Evolutionary conservation across 1,140 invertebrate species (phyloP), one percentile per base, ranked within the genome.

Genomic region (Colletes gigas): DNA sequence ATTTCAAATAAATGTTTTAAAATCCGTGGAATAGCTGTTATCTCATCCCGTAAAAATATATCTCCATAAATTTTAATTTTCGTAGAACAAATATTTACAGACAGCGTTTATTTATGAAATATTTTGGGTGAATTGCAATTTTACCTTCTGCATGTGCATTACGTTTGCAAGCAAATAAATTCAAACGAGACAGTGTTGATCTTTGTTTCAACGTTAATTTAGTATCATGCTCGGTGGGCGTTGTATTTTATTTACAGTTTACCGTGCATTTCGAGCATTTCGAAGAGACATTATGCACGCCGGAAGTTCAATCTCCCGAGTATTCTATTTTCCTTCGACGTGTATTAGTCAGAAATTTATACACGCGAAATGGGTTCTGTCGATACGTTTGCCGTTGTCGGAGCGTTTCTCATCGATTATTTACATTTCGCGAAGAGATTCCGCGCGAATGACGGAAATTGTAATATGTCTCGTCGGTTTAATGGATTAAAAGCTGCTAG

Each of bases 291-390:
- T 69, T 77, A 77, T 69, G 66, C 65, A 60, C 47, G 17, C 65
- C 68, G 75, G 75, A 77, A 77, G 54, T 77, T 69, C 75, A 69
- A 77, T 77, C 54, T 77, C 65, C 66, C 47, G 75, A 0, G 65
- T 30, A 77, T 77, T 77, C 75, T 77, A 39, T 77, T 69, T 77
- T 77, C 75, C 21, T 52, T 60, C 44, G 44, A 52, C 50, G 9
- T 69, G 21, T 69, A 77, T 69, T 77, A 77, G 55, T 77, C 66
- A 50, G 1, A 77, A 69, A 77, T 77, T 76, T 69, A 60, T 69
- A 59, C 75, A 52, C 12, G 30, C 39, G 21, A 69, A 50, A 41
- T 60, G 41, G 44, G 7, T 30, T 59, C 74, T 68, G 41, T 59
- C 74, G 63, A 76, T 67, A 60, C n/a, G 54, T 39, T 21, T 6